phyloP scores from a whole-genome alignment of 2,113 vertebrate genomes.

The Cinclus cinclus region DNA sequence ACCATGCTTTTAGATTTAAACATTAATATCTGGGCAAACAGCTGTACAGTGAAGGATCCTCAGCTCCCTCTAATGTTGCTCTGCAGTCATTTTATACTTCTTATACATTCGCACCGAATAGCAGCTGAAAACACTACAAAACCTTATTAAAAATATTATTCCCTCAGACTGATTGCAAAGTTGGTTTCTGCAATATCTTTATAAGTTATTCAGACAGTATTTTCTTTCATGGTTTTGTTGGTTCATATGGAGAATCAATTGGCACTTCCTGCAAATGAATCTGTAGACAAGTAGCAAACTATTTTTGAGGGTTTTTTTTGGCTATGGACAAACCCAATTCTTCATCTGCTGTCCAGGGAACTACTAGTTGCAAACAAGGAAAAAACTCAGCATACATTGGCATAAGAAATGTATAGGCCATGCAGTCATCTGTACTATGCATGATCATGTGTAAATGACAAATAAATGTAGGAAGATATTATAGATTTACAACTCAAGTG shows the following conservation, averaged over 20 bases:
- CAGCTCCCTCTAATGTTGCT: not conserved
- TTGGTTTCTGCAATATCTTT: not conserved
- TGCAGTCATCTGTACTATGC: not conserved
- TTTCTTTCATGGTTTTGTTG: not conserved
- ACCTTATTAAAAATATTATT: not conserved
- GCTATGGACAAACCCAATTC: not conserved
- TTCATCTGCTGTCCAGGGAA: not conserved
- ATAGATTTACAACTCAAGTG: not conserved
- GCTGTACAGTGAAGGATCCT: not conserved
- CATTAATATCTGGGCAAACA: not conserved
- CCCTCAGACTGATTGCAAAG: not conserved
- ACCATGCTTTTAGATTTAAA: not conserved
- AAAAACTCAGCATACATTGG: not conserved
- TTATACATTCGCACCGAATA: not conserved
- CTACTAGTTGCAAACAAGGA: not conserved
- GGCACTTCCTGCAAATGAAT: not conserved
- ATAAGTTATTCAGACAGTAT: not conserved
- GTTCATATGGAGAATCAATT: not conserved
- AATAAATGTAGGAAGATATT: not conserved
- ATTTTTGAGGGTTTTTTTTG: not conserved
- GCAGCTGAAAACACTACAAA: not conserved
- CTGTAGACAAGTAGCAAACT: not conserved
- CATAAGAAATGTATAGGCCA: not conserved
- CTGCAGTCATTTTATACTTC: not conserved
- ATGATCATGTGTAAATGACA: not conserved